These are phyloP conservation scores for Ailuropoda melanoleuca DNA, from an alignment of 2,113 vertebrate species.

Conservation along the genomic window DNA sequence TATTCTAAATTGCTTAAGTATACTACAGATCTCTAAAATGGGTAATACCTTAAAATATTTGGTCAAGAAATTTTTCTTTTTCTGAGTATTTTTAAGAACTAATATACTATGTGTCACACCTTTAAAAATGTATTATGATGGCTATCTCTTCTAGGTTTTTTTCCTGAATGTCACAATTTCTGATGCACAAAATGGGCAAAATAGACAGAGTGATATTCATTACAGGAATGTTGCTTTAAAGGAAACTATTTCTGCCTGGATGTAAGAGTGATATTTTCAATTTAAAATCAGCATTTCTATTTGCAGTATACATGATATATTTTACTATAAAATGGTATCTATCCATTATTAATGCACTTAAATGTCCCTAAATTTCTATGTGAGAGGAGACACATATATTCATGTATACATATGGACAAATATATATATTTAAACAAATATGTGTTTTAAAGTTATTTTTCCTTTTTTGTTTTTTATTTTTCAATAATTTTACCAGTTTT, in stretches of 20 bases:
- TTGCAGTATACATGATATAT: not conserved
- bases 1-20: constrained; percentile 29
- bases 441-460: not conserved
- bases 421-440: not conserved
- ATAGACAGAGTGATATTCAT: not conserved
- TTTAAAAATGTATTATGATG: not conserved
- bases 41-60: not conserved
- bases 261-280: not conserved
- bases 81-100: not conserved
- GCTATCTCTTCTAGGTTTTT: not conserved
- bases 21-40: not conserved
- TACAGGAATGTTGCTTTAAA: not conserved
- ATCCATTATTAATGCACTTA: not conserved
- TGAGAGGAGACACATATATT: not conserved
- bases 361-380: not conserved
- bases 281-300: not conserved
- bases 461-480: not conserved
- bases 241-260: not conserved
- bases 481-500: not conserved
- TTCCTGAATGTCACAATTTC: not conserved
- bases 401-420: not conserved
- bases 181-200: not conserved
- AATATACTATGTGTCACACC: not conserved
- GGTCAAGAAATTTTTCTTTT: not conserved
- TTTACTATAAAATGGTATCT: not conserved